Percentiles rank a stretch among this genome's conserved stretches.
Conservation (phyloP, 2,797 vertebrate species). For the Hirundo rustica region DNA sequence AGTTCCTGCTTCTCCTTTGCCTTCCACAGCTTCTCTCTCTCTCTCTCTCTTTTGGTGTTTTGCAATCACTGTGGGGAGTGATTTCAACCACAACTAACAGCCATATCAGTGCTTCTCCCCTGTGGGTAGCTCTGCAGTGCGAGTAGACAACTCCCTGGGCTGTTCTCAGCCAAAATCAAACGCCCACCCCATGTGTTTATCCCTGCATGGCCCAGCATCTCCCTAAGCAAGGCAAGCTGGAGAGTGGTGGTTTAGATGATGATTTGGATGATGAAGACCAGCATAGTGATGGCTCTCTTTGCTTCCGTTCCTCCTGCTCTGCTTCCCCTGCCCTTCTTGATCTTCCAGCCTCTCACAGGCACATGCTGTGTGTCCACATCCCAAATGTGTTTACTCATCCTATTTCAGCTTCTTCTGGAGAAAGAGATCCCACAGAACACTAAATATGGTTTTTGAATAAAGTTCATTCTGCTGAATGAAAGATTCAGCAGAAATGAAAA, state of each 20-base stretch:
- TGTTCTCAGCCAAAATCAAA: neutral
- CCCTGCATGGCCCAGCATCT: neutral
- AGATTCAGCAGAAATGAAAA: neutral
- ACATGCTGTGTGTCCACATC: accelerated
- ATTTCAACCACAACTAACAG: neutral
- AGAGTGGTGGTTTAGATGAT: neutral
- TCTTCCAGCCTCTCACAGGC: neutral
- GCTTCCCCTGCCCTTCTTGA: accelerated
- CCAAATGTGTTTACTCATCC: neutral
- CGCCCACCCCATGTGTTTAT: neutral
- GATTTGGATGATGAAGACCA: accelerated
- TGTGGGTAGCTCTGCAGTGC: neutral
- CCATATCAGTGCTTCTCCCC: neutral
- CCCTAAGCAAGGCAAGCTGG: neutral
- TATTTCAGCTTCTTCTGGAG: neutral
- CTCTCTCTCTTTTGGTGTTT: neutral
- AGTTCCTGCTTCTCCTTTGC: neutral
- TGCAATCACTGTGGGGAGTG: neutral
- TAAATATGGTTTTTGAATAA: neutral
- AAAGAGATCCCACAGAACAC: neutral
- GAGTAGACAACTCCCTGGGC: neutral
- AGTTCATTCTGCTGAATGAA: neutral
- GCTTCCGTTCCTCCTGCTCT: neutral
- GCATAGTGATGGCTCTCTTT: neutral
- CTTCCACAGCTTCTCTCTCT: neutral